These are phyloP conservation scores for Proterorhinus semilunaris DNA, from an alignment of 2,113 vertebrate species.

Conservation along the genomic window DNA sequence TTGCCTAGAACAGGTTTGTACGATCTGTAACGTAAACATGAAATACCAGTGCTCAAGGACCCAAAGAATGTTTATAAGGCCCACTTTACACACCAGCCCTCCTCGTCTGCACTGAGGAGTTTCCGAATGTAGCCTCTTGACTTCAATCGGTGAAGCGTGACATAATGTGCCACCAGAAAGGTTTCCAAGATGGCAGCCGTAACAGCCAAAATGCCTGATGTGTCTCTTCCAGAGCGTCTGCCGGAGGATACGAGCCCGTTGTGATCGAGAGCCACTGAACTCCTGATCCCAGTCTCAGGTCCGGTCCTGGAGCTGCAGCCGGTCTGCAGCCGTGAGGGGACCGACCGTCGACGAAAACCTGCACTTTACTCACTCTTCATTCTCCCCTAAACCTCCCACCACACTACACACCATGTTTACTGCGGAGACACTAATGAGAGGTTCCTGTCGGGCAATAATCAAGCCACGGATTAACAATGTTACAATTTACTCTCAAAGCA, in stretches of 20 bases:
- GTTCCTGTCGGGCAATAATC: background rate
- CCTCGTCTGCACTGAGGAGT: too few species aligned
- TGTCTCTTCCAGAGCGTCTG: slow-evolving; percentile 81
- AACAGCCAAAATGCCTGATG: background rate
- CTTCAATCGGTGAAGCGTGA: too few species aligned
- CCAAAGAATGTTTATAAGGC: too few species aligned
- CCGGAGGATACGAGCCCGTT: slow-evolving; percentile 92
- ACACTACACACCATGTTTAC: background rate
- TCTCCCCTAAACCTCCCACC: background rate
- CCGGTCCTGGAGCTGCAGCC: slow-evolving; percentile 56
- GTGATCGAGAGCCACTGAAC: slow-evolving; percentile 93
- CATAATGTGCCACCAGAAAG: too few species aligned
- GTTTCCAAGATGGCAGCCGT: too few species aligned
- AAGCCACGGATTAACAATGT: background rate
- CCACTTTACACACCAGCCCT: too few species aligned
- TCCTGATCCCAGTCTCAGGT: background rate
- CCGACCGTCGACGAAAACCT: slow-evolving; percentile 17
- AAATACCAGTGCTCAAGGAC: too few species aligned
- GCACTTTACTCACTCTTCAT: slow-evolving; percentile 64
- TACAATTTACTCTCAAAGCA: background rate
- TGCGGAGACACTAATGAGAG: background rate
- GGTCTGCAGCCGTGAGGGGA: slow-evolving; percentile 58
- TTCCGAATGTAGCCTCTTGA: too few species aligned
- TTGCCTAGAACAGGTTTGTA: too few species aligned
- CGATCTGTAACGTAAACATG: too few species aligned